Conservation (phyloP, 2,797 vertebrate genomes). For the Phylloscopus collybita region DNA sequence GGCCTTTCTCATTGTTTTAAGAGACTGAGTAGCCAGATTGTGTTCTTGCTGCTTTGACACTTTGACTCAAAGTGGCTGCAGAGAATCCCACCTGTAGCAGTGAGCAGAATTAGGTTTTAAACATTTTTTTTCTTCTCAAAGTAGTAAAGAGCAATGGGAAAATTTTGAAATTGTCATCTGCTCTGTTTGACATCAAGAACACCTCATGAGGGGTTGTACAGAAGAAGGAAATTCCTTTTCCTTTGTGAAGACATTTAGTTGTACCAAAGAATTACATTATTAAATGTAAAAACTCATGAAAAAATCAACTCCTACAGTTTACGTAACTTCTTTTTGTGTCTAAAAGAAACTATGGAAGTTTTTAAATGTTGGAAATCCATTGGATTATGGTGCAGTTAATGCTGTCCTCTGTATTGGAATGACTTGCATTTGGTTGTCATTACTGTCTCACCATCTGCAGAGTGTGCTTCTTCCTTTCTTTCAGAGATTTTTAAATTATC, state of each 20-base stretch:
- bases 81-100: conserved; percentile 14
- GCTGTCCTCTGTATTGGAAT: background rate
- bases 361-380: background rate
- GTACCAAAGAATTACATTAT: background rate
- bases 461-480: background rate
- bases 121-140: background rate
- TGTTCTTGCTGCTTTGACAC: background rate
- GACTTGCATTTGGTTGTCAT: background rate
- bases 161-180: background rate
- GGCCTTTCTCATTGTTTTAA: background rate
- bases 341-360: background rate
- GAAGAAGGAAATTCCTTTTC: background rate
- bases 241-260: background rate
- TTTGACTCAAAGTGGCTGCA: conserved; percentile 5
- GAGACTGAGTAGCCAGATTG: background rate
- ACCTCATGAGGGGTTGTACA: conserved; percentile 10
- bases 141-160: background rate
- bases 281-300: background rate
- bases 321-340: background rate
- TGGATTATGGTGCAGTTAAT: background rate
- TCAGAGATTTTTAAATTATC: background rate
- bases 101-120: conserved; percentile 10
- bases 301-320: background rate
- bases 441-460: background rate
- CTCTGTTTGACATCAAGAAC: conserved; percentile 24